Base-by-base conservation (phyloP, 2,797 vertebrate genomes). In the Triplophysa bombifrons region DNA sequence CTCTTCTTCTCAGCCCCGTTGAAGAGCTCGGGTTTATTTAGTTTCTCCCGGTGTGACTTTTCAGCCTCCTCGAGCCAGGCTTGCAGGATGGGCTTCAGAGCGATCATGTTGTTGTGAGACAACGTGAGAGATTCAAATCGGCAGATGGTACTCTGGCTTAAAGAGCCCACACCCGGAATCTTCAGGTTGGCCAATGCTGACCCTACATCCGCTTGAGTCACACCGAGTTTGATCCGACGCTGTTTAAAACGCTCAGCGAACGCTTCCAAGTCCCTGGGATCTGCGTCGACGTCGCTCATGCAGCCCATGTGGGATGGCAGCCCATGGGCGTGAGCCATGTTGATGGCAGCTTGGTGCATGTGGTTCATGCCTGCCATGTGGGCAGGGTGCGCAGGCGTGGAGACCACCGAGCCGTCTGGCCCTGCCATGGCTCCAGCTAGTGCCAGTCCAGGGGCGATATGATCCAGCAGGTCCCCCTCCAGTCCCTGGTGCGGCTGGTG, bases 291-390 rank as follows among this genome's bases (percentile, higher is more conserved):
- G 86, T 99, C 97, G 94, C 94, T 97, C 95, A 98, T 95, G 93
- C 95, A 96, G 85, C 96, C 95, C 96, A 98, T 97, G 93, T 96
- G 97, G 10, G 95, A 93, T 50, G 93, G 95, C 78, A 98, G 93
- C 93, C 96, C 97, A 91, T 98, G 97, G 80, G 95, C 96, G 86
- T 99, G 97, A 85, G 96, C 97, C 96, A 98, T 98, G 93, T 96
- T 97, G 91, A 98, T 94, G 56, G 97, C 97, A 12, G 97, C 97
- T 91, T 97, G 97, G 92, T 99, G 98, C 98, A 99, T 98, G 91
- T 96, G 97, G 92, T 97, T 98, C 95, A 99, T 98, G 89, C 96
- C 94, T 85, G 95, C 95, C 97, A 98, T 97, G 94, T 98, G 97
- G 68, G 95, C 95, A 82, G 95, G 95, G 86, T 97, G 97, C 84